These are phyloP conservation scores for Nomada flava DNA, from an alignment of 2,888 invertebrate species.

Conservation along the genomic window DNA sequence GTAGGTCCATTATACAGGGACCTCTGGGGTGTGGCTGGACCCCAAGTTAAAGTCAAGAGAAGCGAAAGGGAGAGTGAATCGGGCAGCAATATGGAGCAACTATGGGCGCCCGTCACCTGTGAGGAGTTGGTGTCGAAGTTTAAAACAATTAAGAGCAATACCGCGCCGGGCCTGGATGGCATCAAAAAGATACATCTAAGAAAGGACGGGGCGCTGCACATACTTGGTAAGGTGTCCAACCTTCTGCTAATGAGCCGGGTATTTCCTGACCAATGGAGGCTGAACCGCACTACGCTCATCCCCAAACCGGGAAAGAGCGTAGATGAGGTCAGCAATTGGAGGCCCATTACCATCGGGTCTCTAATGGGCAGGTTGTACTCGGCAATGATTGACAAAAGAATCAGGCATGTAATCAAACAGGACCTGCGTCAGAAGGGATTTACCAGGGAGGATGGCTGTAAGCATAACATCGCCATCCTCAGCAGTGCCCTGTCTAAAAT, in stretches of 20 bases:
- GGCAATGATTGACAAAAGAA: neutral
- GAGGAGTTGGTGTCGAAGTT: too few species aligned
- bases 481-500: too few species aligned
- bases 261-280: neutral
- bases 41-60: neutral
- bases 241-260: neutral
- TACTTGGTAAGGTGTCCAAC: neutral
- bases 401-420: rapidly evolving
- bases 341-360: too few species aligned
- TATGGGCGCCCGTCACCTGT: too few species aligned
- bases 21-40: neutral
- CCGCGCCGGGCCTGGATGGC: neutral
- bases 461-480: neutral
- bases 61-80: too few species aligned
- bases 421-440: neutral
- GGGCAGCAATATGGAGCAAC: rapidly evolving
- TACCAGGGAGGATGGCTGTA: neutral
- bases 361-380: neutral
- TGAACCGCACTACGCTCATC: neutral
- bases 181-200: neutral
- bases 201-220: neutral
- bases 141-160: neutral
- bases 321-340: too few species aligned
- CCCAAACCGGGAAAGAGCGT: too few species aligned
- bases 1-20: neutral